Conservation (phyloP, 2,888 invertebrate genomes). For the Mimas tiliae region DNA sequence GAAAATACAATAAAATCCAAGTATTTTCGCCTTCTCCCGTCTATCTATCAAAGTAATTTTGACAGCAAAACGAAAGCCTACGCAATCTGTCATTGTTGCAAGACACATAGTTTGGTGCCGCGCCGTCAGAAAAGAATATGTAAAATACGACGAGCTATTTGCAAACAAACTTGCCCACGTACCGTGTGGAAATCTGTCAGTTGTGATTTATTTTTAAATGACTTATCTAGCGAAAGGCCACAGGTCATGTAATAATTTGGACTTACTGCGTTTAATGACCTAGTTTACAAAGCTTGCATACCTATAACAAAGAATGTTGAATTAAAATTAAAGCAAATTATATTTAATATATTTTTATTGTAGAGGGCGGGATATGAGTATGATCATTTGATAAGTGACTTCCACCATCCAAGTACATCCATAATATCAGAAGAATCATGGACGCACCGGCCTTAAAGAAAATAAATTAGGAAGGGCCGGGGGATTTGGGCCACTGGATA, state of each 20-base stretch:
- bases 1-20: too few species aligned
- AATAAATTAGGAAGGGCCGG: too few species aligned
- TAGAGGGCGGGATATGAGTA: too few species aligned
- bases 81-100: constrained; percentile 28
- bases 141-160: constrained; percentile 13
- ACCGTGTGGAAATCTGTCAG: constrained; percentile 12
- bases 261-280: neutral
- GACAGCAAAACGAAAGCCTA: constrained; percentile 27
- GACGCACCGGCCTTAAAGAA: too few species aligned
- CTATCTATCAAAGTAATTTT: constrained; percentile 28
- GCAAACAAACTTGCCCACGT: constrained; percentile 3
- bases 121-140: constrained; percentile 15
- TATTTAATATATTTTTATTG: too few species aligned
- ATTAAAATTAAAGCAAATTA: constrained; percentile 5
- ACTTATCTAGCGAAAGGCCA: constrained; percentile 20
- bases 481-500: too few species aligned
- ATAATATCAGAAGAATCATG: too few species aligned
- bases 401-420: too few species aligned
- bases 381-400: too few species aligned
- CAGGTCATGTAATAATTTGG: constrained; percentile 9
- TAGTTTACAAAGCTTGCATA: constrained; percentile 1
- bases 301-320: constrained; percentile 20
- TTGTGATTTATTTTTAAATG: constrained; percentile 20
- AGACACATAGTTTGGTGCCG: constrained; percentile 17
- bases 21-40: too few species aligned